These are phyloP conservation scores for Steinernema khuongi DNA, from an alignment of 1,140 invertebrate species.

Conservation along the genomic window DNA sequence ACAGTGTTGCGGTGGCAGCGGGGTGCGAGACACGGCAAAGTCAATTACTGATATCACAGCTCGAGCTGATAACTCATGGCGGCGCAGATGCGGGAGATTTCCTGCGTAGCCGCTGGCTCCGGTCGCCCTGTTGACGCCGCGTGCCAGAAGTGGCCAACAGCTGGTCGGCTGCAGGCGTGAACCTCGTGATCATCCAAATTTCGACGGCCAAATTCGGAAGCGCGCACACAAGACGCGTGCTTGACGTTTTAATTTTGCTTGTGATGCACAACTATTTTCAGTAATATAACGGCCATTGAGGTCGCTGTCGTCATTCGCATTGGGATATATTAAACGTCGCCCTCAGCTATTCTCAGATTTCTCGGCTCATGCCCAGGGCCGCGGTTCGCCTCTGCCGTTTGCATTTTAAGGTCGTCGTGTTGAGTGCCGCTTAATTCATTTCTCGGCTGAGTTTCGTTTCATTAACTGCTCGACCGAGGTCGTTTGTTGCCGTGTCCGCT, in stretches of 20 bases:
- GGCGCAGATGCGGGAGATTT: not conserved
- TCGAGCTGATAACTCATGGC: conserved; percentile 8
- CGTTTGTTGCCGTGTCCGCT: not conserved
- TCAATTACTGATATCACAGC: too few species aligned
- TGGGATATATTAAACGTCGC: conserved; percentile 16
- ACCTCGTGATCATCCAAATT: not conserved
- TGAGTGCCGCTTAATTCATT: conserved; percentile 10
- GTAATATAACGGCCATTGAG: conserved; percentile 11
- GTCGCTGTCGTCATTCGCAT: not conserved
- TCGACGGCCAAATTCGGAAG: not conserved
- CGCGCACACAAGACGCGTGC: conserved; percentile 6
- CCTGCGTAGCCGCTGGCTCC: not conserved
- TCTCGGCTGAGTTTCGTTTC: not conserved
- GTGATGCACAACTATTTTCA: conserved; percentile 17
- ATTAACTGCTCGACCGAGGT: conserved; percentile 7
- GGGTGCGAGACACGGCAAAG: too few species aligned
- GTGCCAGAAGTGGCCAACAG: not conserved
- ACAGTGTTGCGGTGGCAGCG: too few species aligned
- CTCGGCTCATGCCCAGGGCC: not conserved
- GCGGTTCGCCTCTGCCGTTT: not conserved
- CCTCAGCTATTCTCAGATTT: conserved; percentile 8
- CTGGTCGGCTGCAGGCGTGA: not conserved
- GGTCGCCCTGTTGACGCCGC: not conserved
- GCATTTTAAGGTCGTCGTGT: conserved; percentile 2
- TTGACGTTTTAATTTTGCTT: conserved; percentile 17